These are phyloP conservation scores for Urocitellus parryii DNA, from an alignment of 2,113 vertebrate species.

Conservation along the genomic window DNA sequence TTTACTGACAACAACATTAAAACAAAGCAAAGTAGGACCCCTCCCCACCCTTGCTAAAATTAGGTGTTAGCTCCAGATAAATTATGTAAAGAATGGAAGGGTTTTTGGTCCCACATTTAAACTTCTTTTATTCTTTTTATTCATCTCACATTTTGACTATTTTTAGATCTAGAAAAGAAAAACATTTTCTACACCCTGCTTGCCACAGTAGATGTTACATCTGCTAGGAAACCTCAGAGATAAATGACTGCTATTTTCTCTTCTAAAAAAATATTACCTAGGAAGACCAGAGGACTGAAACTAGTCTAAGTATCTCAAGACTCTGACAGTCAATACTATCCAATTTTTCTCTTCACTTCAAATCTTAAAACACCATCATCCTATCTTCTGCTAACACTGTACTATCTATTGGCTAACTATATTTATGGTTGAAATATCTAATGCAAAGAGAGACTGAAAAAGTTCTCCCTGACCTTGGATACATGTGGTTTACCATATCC, in stretches of 20 bases:
- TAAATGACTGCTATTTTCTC: background rate
- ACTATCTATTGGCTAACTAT: background rate
- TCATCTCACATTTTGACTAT: background rate
- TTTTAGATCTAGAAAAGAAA: background rate
- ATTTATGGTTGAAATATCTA: background rate
- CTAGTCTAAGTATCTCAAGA: constrained; percentile 27
- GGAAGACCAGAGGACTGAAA: background rate
- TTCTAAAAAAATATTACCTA: constrained; percentile 35
- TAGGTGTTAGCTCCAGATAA: background rate
- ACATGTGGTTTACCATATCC: background rate
- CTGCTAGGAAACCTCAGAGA: background rate
- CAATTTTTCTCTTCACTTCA: constrained; percentile 29
- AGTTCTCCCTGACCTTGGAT: background rate
- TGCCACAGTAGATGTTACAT: background rate
- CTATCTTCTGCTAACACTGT: background rate
- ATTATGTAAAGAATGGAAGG: background rate
- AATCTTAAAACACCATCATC: constrained; percentile 19
- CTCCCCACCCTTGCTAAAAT: background rate
- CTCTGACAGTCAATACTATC: background rate
- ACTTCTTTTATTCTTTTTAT: constrained; percentile 8
- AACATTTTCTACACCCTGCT: constrained; percentile 55
- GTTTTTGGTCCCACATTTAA: background rate
- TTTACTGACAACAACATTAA: background rate
- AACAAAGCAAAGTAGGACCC: background rate
- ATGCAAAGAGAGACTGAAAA: constrained; percentile 2